These are phyloP conservation scores for Candoia aspera DNA, from an alignment of 2,113 vertebrate species.

Conservation along the genomic window DNA sequence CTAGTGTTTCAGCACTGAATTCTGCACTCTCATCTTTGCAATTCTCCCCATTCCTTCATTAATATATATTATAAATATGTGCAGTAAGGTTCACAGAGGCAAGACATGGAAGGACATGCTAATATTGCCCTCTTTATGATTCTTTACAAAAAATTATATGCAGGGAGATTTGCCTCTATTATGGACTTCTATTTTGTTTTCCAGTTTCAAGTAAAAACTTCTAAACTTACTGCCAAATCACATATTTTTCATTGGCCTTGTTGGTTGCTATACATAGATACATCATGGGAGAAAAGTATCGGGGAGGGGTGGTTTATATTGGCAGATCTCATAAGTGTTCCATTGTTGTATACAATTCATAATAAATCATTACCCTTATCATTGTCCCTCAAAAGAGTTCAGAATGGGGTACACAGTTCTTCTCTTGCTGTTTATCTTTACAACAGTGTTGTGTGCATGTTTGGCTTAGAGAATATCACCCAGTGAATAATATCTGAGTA, in stretches of 20 bases:
- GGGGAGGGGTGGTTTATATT: not conserved
- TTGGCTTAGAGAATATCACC: not conserved
- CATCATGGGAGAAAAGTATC: not conserved
- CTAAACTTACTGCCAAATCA: not conserved
- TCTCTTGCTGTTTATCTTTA: not conserved
- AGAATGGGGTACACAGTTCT: not conserved
- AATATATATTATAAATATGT: not conserved
- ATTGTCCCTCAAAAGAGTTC: not conserved
- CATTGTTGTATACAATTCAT: not conserved
- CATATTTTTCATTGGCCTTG: not conserved
- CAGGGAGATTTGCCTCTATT: not conserved
- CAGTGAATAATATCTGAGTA: not conserved
- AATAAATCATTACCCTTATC: not conserved
- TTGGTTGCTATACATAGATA: not conserved
- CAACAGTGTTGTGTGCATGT: not conserved
- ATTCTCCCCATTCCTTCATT: not conserved
- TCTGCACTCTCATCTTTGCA: not conserved
- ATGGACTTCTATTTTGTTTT: not conserved
- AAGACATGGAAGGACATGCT: slow-evolving; percentile 35
- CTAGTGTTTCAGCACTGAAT: not conserved
- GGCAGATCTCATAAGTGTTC: not conserved
- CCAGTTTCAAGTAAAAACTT: not conserved
- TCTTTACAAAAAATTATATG: not conserved
- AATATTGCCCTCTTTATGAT: slow-evolving; percentile 26
- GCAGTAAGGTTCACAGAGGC: fast-evolving